phyloP scores from a whole-genome alignment of 2,888 invertebrate species.

The Philereme vetulata region DNA sequence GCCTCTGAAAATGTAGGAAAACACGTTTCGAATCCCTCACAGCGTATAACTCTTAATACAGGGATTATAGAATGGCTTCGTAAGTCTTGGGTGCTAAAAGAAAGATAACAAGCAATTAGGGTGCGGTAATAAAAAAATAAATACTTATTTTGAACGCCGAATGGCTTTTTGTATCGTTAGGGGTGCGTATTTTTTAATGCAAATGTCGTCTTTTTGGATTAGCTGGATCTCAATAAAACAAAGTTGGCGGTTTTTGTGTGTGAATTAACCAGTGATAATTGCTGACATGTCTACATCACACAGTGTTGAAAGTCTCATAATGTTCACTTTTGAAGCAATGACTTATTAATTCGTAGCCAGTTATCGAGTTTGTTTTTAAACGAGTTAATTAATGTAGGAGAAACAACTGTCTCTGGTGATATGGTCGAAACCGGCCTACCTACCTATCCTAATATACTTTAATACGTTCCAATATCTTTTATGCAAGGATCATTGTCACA shows the following conservation, averaged over 20 bases:
- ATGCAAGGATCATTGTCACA: no score
- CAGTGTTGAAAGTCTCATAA: no score
- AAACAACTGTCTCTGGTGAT: no score
- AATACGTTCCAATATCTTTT: no score
- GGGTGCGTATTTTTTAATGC: slow-evolving; percentile 33
- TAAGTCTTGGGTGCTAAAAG: slow-evolving; percentile 76
- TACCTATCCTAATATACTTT: no score
- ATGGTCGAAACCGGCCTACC: no score
- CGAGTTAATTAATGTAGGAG: no score
- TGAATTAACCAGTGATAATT: not conserved
- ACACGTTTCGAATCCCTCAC: slow-evolving; percentile 77
- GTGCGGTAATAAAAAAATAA: slow-evolving; percentile 54
- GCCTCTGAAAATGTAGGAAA: slow-evolving; percentile 74
- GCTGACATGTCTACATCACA: no score
- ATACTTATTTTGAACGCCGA: slow-evolving; percentile 44
- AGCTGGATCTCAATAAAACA: slow-evolving; percentile 20
- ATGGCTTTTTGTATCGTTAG: slow-evolving; percentile 39
- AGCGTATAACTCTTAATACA: slow-evolving; percentile 80
- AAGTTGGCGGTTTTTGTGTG: not conserved
- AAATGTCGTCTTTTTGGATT: slow-evolving; percentile 17
- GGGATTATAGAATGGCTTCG: slow-evolving; percentile 79
- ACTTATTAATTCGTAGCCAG: no score
- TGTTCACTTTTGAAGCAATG: no score
- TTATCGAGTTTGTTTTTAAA: no score
- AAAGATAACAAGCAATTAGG: slow-evolving; percentile 79